Base-by-base conservation (phyloP, 2,113 vertebrate genomes). In the Labrus mixtus region DNA sequence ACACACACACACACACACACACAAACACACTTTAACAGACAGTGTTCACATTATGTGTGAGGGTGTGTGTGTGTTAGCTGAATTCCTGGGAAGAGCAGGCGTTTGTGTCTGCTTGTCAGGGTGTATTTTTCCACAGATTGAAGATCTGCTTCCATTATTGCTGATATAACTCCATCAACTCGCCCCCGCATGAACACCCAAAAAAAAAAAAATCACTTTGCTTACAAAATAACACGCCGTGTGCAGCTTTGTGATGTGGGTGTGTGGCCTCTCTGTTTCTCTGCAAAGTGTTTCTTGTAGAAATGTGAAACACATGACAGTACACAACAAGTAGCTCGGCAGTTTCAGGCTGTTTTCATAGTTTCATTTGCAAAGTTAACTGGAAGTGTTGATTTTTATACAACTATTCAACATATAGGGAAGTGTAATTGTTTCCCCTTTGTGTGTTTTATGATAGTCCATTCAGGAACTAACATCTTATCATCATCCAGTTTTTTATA, bases 271-370 rank as follows among this genome's bases (percentile, higher is more conserved):
- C 73, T 59, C 59, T 69, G 39, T 22, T 66, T 51, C 17, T 51
- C 19, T 8, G 4, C 8, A 39, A 13, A 61, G 51, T n/a, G 48
- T 46, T 65, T 76, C 12, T 23, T 39, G 29, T 56, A 13, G 37
- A 59, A 11, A 61, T 71, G 71, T 71, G 73, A 72, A 71, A 64
- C 29, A 73, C 29, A 64, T n/a, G 63, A 63, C 69, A 54, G 63
- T 62, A 66, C 63, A 71, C 50, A 56, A 19, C 11, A 60, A 54
- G 19, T 63, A 51, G 56, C 25, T 29, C 10, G 10, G 2, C 22
- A 12, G 19, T 50, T 65, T 45, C 37, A 43, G 16, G 23, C 55
- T 60, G 56, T 17, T 36, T 61, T 23, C 1, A 20, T 10, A 48
- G 54, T 61, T 63, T 53, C 45, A 13, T 51, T 10, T 10, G 0